phyloP scores from a whole-genome alignment of 2,113 vertebrate genomes.

The Columbina picui region DNA sequence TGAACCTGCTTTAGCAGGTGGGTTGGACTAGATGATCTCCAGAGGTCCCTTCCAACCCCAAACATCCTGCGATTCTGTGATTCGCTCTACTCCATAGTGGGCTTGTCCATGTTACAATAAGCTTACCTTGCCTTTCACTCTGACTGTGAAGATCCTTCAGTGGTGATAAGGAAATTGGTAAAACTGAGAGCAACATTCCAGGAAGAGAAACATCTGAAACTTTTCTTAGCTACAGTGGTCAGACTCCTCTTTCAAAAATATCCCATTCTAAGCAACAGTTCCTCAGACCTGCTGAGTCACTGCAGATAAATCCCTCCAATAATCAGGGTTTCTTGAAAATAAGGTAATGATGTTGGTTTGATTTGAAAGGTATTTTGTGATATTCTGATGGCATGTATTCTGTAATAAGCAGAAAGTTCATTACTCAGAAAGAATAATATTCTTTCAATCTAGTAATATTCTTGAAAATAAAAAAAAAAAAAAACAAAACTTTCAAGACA shows the following conservation, averaged over 20 bases:
- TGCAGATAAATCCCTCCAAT: slow-evolving; percentile 11
- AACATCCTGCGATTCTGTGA: too few relatives aligned
- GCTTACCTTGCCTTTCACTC: neutral
- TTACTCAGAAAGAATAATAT: neutral
- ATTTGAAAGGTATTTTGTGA: neutral
- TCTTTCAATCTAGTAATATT: neutral
- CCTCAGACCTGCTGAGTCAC: slow-evolving; percentile 19
- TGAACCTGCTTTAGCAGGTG: too few relatives aligned
- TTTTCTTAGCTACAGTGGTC: neutral
- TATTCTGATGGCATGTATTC: neutral
- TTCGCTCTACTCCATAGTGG: neutral
- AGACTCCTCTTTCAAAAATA: neutral
- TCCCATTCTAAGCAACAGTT: neutral
- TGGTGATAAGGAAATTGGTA: neutral
- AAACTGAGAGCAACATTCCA: neutral
- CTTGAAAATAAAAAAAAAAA: neutral
- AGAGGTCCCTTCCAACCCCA: too few relatives aligned
- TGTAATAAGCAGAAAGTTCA: neutral
- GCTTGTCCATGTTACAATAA: fast-evolving
- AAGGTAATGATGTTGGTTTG: neutral
- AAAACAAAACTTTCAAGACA: neutral
- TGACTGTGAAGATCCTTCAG: neutral
- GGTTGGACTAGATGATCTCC: too few relatives aligned
- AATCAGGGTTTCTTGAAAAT: neutral
- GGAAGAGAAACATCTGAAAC: neutral